phyloP scores from a whole-genome alignment of 2,888 invertebrate genomes.

The Nomada lathburiana region DNA sequence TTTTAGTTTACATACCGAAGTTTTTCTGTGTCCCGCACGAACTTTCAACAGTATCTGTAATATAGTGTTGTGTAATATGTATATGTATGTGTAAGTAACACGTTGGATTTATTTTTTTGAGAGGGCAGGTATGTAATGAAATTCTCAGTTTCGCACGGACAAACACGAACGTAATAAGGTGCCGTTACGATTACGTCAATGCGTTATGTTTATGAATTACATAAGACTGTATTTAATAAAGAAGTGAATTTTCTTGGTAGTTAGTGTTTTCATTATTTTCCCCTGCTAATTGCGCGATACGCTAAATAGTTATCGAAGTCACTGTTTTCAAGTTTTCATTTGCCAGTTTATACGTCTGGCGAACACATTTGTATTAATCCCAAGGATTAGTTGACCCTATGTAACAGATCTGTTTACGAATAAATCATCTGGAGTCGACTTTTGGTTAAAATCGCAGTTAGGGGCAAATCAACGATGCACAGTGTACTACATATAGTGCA shows the following conservation, averaged over 20 bases:
- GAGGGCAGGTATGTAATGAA: neutral
- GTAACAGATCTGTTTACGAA: no score
- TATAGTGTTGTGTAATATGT: neutral
- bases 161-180: constrained; percentile 16
- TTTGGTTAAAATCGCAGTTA: no score
- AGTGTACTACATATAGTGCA: no score
- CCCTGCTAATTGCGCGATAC: no score
- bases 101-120: neutral
- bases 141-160: constrained; percentile 11
- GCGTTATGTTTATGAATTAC: constrained; percentile 67
- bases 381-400: no score
- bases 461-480: no score
- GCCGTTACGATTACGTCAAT: constrained; percentile 21
- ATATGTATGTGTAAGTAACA: neutral
- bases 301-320: no score
- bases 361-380: no score
- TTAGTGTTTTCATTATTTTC: neutral
- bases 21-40: neutral
- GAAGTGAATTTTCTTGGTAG: constrained; percentile 70
- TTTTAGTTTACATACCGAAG: constrained; percentile 22
- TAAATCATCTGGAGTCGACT: no score
- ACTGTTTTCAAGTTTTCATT: neutral
- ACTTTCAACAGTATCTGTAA: no score
- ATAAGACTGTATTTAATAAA: constrained; percentile 81
- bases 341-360: no score